phyloP scores from a whole-genome alignment of 2,113 vertebrate species.

The Aptenodytes forsteri region DNA sequence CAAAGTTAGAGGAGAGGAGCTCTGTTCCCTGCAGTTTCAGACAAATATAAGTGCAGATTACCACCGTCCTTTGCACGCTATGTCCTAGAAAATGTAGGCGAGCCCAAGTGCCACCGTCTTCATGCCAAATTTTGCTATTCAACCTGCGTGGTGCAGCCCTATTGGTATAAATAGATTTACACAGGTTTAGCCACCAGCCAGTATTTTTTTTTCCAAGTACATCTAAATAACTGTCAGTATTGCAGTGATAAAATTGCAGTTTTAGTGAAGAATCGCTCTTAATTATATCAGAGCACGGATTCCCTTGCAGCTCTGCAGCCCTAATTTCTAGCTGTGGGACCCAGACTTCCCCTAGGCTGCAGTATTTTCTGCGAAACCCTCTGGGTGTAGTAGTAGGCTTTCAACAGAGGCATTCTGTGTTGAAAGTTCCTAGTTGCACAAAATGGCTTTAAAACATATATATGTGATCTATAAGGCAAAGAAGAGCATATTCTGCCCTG shows the following conservation, averaged over 20 bases:
- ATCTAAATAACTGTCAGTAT: background rate
- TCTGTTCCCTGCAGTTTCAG: background rate
- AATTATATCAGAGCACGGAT: background rate
- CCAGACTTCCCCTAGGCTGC: background rate
- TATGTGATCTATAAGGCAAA: background rate
- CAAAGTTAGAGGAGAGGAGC: background rate
- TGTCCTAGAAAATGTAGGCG: background rate
- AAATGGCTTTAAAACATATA: background rate
- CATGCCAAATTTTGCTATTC: background rate
- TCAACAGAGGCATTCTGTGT: background rate
- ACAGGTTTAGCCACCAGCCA: background rate
- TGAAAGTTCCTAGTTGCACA: background rate
- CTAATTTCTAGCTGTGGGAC: background rate
- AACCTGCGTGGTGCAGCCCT: background rate
- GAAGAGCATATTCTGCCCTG: background rate
- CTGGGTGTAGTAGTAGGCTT: background rate
- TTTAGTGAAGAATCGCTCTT: background rate
- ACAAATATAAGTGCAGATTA: background rate
- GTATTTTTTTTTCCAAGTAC: background rate
- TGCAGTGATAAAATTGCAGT: background rate
- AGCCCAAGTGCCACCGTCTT: background rate
- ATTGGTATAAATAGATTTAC: background rate
- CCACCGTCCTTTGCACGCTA: accelerated
- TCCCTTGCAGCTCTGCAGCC: background rate
- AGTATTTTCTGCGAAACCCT: background rate